phyloP scores from a whole-genome alignment of 2,113 vertebrate species.

The Chlorodrepanis virens region DNA sequence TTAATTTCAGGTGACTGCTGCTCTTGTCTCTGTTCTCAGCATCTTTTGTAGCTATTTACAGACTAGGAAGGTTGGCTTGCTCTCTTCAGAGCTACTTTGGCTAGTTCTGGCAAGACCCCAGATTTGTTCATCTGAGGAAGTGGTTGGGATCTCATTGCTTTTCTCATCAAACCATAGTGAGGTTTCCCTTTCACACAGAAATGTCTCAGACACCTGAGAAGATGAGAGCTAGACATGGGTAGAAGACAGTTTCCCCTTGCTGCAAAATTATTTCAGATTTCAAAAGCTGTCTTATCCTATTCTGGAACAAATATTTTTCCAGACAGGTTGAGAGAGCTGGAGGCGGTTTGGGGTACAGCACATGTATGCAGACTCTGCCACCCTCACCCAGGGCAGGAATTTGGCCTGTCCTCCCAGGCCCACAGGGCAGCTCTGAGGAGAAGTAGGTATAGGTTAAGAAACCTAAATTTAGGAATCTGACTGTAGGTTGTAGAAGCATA shows the following conservation, averaged over 20 bases:
- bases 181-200: neutral
- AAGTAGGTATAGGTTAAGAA: neutral
- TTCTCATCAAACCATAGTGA: neutral
- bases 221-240: neutral
- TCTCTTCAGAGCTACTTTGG: neutral
- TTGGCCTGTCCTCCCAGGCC: neutral
- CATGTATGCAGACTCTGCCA: neutral
- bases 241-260: neutral
- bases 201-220: neutral
- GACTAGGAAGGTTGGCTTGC: neutral
- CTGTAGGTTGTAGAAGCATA: neutral
- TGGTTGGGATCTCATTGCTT: neutral
- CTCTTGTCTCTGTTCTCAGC: neutral
- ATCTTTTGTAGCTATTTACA: neutral
- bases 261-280: neutral
- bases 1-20: neutral
- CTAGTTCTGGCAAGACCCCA: neutral
- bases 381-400: neutral
- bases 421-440: neutral
- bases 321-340: neutral
- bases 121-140: neutral
- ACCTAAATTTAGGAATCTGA: neutral
- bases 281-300: neutral
- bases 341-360: rapidly evolving
- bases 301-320: neutral